phyloP scores from a whole-genome alignment of 2,888 invertebrate genomes.

The Netelia inedita region DNA sequence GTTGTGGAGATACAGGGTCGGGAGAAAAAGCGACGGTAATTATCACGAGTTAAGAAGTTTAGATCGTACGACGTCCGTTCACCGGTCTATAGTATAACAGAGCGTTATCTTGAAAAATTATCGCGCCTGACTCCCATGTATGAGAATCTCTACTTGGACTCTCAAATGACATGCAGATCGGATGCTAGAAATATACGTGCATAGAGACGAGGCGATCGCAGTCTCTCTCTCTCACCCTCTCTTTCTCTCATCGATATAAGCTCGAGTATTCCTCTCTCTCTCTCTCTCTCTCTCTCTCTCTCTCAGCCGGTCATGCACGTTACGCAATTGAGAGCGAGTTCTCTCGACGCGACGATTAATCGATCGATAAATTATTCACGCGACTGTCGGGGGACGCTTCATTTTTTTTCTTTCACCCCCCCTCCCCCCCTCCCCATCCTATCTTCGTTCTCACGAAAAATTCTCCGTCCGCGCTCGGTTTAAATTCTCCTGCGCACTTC shows the following conservation, averaged over 20 bases:
- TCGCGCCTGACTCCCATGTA: neutral
- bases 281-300: neutral
- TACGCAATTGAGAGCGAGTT: slow-evolving; percentile 12
- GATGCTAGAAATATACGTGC: slow-evolving; percentile 8
- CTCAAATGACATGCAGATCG: slow-evolving; percentile 35
- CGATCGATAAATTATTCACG: slow-evolving; percentile 54
- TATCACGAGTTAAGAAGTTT: neutral
- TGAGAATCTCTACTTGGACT: slow-evolving; percentile 3
- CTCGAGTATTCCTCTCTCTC: neutral
- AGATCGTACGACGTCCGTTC: neutral
- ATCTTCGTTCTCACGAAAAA: neutral
- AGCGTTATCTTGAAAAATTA: neutral
- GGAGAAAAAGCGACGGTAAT: neutral
- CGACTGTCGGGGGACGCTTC: slow-evolving; percentile 8
- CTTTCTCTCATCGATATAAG: neutral
- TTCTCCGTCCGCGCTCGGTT: neutral
- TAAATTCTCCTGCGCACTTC: neutral
- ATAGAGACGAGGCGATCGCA: slow-evolving; percentile 20
- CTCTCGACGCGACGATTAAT: slow-evolving; percentile 40
- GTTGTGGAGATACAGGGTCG: too few relatives aligned
- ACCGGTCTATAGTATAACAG: neutral
- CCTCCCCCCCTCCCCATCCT: too few relatives aligned
- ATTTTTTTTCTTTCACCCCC: slow-evolving; percentile 4
- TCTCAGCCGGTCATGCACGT: slow-evolving; percentile 1
- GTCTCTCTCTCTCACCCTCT: neutral